A percentile compares a stretch with the other conserved stretches of the same genome.
phyloP scores from a whole-genome alignment of 2,113 vertebrate species.

The Corvus moneduloides region DNA sequence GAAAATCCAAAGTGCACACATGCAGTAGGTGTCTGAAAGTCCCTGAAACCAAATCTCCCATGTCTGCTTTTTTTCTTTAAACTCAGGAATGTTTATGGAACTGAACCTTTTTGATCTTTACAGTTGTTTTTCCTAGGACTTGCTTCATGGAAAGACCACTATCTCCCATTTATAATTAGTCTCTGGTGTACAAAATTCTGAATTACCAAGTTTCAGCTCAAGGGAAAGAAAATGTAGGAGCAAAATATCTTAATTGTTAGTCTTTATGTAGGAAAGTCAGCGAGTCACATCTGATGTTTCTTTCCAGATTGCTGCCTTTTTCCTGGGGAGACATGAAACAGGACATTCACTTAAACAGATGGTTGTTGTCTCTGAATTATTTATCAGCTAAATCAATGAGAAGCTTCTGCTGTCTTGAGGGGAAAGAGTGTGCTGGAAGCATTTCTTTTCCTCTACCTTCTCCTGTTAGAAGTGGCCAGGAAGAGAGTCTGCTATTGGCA shows the following conservation, averaged over 20 bases:
- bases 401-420: not conserved
- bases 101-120: not conserved
- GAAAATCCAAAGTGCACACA: not conserved
- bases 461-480: not conserved
- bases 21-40: not conserved
- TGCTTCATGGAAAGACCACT: not conserved
- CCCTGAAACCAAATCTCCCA: not conserved
- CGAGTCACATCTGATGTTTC: not conserved
- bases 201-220: not conserved
- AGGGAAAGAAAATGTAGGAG: not conserved
- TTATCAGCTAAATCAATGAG: constrained; percentile 26
- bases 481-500: not conserved
- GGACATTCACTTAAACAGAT: constrained; percentile 34
- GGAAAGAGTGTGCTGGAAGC: not conserved
- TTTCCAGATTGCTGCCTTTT: constrained; percentile 1
- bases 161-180: not conserved
- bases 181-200: not conserved
- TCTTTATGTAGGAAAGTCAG: not conserved
- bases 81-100: not conserved
- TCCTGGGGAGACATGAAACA: not conserved
- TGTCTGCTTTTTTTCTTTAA: not conserved
- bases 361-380: constrained; percentile 24
- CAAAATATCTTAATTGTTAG: not conserved
- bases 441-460: not conserved
- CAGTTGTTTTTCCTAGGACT: not conserved